These are phyloP conservation scores for Chironomus striatipennis DNA, from an alignment of 1,140 invertebrate species.

Conservation along the genomic window DNA sequence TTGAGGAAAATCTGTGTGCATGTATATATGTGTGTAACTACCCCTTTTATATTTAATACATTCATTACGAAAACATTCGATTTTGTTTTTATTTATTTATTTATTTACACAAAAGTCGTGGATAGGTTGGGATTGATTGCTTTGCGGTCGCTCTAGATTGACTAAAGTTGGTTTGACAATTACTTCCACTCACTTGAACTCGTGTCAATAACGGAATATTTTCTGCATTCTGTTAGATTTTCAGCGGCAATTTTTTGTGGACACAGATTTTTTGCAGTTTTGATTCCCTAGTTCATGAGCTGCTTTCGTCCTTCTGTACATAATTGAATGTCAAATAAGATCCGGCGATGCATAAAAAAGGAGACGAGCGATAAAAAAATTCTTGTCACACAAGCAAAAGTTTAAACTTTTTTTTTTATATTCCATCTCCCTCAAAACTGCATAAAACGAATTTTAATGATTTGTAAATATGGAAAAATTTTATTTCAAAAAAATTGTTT, in stretches of 20 bases:
- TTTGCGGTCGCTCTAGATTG: neutral
- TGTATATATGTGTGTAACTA: no score
- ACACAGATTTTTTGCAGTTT: neutral
- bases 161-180: neutral
- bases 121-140: neutral
- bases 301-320: neutral
- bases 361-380: neutral
- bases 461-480: conserved; percentile 1
- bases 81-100: no score
- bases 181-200: neutral
- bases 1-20: neutral
- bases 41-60: no score
- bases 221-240: neutral
- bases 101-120: no score
- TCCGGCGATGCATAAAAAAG: neutral
- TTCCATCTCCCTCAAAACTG: neutral
- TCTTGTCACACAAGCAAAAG: conserved; percentile 12
- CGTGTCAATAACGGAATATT: neutral
- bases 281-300: neutral
- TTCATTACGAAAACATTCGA: no score
- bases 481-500: neutral
- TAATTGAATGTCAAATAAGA: neutral
- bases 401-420: neutral
- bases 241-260: no score
- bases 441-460: conserved; percentile 20